Evolutionary conservation across 1,140 invertebrate species (phyloP), one percentile per base, ranked within the genome.

Genomic region (Drosophila guanche): DNA sequence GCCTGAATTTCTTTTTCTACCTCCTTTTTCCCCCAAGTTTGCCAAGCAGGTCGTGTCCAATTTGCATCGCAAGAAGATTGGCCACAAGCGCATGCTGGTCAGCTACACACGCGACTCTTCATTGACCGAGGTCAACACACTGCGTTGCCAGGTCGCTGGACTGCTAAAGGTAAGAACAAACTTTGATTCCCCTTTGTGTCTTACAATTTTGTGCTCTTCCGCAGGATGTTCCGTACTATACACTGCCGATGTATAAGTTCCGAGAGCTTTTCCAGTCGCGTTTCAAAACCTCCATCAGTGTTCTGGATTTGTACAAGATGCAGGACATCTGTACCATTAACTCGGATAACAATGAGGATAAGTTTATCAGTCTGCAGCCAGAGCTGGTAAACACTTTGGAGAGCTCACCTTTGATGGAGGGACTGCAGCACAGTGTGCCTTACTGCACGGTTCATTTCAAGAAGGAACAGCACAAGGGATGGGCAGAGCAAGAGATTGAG

Each of bases 1-100:
- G 10, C 43, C 6, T n/a, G 1, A 29, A 29, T 25, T 45, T 12
- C 10, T 37, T 37, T 4, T 37, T 37, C n/a, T 10, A n/a, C 54
- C 0, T 6, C 43, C 3, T 2, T 1, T 46, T 54, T 58, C 53
- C 3, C 53, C 3, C 16, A 91, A 37, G 83, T 91, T 90, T 72
- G 96, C 96, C 10, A 95, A 97, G 76, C 95, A 95, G 85, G 95
- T 96, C 7, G 97, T 97, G 56, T 96, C 96, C 3, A 95, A 96
- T 83, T 93, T 97, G 33, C 96, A 97, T 80, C 93, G 96, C 23
- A 94, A 95, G 62, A 96, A 96, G 92, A 94, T 97, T 75, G 97
- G 96, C 7, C 95, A 95, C 74, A 97, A 97, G 79, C 92, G 96
- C 53, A 96, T 97, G 63, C 92, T 95, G 50, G 97, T 97, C 54